Evolutionary conservation across 2,888 invertebrate species (phyloP).

Genomic region (Stenotaenia linearis): DNA sequence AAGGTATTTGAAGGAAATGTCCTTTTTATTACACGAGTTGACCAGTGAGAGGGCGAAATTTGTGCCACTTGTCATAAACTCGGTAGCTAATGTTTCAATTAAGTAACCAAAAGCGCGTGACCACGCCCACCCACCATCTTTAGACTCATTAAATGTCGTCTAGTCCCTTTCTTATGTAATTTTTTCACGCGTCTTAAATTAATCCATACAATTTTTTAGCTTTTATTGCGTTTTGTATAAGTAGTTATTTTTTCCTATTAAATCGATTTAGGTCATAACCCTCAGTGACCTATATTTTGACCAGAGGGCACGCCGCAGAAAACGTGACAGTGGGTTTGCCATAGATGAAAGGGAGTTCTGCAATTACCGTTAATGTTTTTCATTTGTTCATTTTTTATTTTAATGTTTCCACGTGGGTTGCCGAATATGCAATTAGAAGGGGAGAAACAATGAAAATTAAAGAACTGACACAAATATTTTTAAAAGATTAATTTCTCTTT

Average conservation of each 20-base stretch:
- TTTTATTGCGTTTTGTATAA: neutral
- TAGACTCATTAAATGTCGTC: too few relatives aligned
- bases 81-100: neutral
- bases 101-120: neutral
- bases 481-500: conserved; percentile 2
- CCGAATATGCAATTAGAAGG: neutral
- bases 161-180: too few relatives aligned
- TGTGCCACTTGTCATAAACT: neutral
- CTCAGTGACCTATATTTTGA: conserved; percentile 6
- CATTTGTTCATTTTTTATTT: neutral
- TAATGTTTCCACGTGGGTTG: neutral
- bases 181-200: too few relatives aligned
- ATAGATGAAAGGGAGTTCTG: neutral
- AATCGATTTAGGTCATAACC: conserved; percentile 10
- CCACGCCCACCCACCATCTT: too few relatives aligned
- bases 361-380: conserved; percentile 3
- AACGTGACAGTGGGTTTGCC: neutral
- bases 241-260: neutral
- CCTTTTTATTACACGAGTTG: neutral
- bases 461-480: neutral
- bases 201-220: neutral
- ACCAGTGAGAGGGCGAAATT: too few relatives aligned
- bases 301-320: neutral
- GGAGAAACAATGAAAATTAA: neutral
- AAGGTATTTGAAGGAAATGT: conserved; percentile 15